These are phyloP conservation scores for Pteria penguin DNA, from an alignment of 2,888 invertebrate genomes.

Conservation along the genomic window DNA sequence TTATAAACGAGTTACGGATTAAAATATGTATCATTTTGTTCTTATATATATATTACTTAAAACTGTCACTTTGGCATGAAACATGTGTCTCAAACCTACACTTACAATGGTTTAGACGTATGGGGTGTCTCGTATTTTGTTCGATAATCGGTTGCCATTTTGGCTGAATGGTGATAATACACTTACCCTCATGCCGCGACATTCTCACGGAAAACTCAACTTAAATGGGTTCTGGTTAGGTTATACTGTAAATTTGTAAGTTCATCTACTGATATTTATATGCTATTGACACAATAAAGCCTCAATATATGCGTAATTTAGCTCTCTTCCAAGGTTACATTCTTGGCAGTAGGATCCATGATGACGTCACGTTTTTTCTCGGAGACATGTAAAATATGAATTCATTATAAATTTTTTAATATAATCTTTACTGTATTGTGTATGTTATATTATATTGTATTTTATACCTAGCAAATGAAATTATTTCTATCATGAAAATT, in stretches of 20 bases:
- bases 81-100: too few species aligned
- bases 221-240: not conserved
- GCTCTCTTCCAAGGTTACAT: slow-evolving; percentile 44
- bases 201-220: slow-evolving; percentile 80
- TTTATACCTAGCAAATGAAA: too few species aligned
- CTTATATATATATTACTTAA: too few species aligned
- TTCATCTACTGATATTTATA: not conserved
- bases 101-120: too few species aligned
- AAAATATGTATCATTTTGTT: too few species aligned
- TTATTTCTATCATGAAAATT: too few species aligned
- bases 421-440: too few species aligned
- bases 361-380: slow-evolving; percentile 72
- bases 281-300: not conserved
- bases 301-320: slow-evolving; percentile 9
- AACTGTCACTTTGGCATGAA: too few species aligned
- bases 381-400: not conserved
- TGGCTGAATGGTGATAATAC: slow-evolving; percentile 41
- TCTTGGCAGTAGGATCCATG: slow-evolving; percentile 62
- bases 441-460: too few species aligned
- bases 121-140: too few species aligned
- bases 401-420: too few species aligned
- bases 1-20: too few species aligned
- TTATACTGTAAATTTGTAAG: not conserved
- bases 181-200: slow-evolving; percentile 91
- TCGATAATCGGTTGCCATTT: slow-evolving; percentile 55